Conservation (phyloP, 2,888 invertebrate species). For the Encarsia formosa region DNA sequence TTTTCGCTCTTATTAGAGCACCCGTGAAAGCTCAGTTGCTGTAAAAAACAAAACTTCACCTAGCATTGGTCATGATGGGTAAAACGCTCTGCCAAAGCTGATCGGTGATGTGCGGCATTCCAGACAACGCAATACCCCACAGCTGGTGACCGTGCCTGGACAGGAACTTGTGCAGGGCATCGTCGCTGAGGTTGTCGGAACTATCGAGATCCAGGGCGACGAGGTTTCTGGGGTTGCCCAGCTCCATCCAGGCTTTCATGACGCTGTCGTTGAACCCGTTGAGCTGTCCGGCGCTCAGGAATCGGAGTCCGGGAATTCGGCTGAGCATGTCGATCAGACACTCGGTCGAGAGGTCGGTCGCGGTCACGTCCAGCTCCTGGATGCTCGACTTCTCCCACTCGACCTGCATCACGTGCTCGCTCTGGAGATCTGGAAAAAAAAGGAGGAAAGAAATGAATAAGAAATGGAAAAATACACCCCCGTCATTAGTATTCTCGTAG, state of each 20-base stretch:
- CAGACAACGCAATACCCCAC: conserved; percentile 81
- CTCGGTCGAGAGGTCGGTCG: conserved; percentile 91
- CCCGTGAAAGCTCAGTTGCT: too few species aligned
- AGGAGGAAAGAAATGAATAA: background rate
- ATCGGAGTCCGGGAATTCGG: conserved; percentile 78
- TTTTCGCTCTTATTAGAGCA: too few species aligned
- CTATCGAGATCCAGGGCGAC: conserved; percentile 90
- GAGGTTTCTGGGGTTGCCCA: conserved; percentile 70
- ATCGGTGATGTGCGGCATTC: conserved; percentile 98
- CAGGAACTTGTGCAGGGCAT: conserved; percentile 86
- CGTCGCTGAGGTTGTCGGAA: conserved; percentile 93
- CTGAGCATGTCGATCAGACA: conserved; percentile 89
- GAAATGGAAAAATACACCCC: too few species aligned
- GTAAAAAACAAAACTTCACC: too few species aligned
- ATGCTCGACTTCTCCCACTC: conserved; percentile 97
- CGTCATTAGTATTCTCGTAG: too few species aligned
- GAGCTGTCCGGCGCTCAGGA: conserved; percentile 92
- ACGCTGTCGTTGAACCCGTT: conserved; percentile 97
- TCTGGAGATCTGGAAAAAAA: conserved; percentile 68
- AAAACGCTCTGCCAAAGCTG: conserved; percentile 96
- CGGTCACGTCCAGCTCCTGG: conserved; percentile 94
- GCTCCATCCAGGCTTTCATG: conserved; percentile 85
- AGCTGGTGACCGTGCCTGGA: conserved; percentile 85
- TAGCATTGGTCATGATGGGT: conserved; percentile 85
- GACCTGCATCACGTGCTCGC: conserved; percentile 89